phyloP scores from a whole-genome alignment of 2,113 vertebrate genomes.

The Hymenochirus boettgeri region DNA sequence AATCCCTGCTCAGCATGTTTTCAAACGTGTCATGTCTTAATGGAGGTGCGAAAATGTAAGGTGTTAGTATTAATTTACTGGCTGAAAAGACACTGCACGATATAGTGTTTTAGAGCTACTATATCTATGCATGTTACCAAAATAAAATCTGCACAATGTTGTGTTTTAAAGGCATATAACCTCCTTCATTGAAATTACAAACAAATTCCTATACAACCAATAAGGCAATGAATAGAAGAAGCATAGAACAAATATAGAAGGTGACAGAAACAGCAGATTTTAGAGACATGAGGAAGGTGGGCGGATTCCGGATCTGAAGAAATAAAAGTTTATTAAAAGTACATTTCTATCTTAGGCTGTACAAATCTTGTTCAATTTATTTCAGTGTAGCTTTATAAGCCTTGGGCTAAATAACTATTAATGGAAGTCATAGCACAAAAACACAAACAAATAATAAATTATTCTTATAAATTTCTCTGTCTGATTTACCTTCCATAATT shows the following conservation, averaged over 20 bases:
- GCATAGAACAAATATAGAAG: slow-evolving; percentile 31
- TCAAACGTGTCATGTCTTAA: no score
- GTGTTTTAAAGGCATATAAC: not conserved
- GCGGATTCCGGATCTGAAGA: slow-evolving; percentile 20
- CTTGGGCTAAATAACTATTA: not conserved
- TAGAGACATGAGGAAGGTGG: slow-evolving; percentile 31
- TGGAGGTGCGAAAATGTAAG: no score
- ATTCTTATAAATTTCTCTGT: no score
- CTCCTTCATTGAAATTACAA: slow-evolving; percentile 10
- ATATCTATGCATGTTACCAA: not conserved
- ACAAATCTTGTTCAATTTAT: slow-evolving; percentile 6
- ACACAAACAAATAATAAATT: no score
- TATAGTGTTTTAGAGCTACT: no score
- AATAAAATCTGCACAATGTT: not conserved
- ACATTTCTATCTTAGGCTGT: not conserved
- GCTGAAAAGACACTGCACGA: no score
- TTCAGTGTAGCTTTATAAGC: slow-evolving; percentile 1
- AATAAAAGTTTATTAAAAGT: slow-evolving; percentile 21
- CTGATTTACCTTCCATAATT: no score
- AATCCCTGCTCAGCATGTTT: no score
- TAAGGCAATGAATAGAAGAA: slow-evolving; percentile 17
- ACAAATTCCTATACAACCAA: slow-evolving; percentile 4
- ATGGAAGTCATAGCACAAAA: not conserved
- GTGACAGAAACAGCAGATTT: slow-evolving; percentile 38
- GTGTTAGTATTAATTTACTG: no score